phyloP scores from a whole-genome alignment of 2,113 vertebrate genomes.

The Elanoides forficatus region DNA sequence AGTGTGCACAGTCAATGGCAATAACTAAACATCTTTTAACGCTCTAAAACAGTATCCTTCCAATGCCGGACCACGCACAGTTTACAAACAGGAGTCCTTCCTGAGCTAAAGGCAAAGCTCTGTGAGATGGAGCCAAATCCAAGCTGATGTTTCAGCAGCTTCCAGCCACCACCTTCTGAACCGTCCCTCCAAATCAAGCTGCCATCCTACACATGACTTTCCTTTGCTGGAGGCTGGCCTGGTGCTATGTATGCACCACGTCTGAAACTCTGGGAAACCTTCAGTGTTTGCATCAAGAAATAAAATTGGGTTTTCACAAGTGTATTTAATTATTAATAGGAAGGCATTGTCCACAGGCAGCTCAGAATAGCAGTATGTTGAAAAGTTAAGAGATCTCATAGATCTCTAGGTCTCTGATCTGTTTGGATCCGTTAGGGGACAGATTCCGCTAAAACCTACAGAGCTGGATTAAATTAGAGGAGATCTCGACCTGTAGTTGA shows the following conservation, averaged over 20 bases:
- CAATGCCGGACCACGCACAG: too few relatives aligned
- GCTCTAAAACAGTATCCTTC: not conserved
- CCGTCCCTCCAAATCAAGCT: not conserved
- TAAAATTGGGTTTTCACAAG: not conserved
- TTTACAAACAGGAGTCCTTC: not conserved
- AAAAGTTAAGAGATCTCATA: not conserved
- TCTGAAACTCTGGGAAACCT: not conserved
- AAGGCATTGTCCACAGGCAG: not conserved
- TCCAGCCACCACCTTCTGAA: not conserved
- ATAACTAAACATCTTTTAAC: not conserved
- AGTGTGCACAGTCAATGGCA: not conserved
- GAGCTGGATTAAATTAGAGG: not conserved
- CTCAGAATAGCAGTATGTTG: not conserved
- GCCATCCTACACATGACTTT: not conserved
- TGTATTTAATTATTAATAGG: not conserved
- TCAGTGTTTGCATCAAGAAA: not conserved
- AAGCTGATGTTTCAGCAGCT: not conserved
- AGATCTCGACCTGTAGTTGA: not conserved
- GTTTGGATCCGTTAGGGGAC: not conserved
- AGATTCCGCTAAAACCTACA: not conserved
- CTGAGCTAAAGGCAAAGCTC: not conserved
- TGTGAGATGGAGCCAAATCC: not conserved
- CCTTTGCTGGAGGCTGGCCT: not conserved
- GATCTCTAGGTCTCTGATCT: not conserved
- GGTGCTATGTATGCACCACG: not conserved